Evolutionary conservation across 1,140 invertebrate genomes (phyloP).

Genomic region (Amphibalanus amphitrite): DNA sequence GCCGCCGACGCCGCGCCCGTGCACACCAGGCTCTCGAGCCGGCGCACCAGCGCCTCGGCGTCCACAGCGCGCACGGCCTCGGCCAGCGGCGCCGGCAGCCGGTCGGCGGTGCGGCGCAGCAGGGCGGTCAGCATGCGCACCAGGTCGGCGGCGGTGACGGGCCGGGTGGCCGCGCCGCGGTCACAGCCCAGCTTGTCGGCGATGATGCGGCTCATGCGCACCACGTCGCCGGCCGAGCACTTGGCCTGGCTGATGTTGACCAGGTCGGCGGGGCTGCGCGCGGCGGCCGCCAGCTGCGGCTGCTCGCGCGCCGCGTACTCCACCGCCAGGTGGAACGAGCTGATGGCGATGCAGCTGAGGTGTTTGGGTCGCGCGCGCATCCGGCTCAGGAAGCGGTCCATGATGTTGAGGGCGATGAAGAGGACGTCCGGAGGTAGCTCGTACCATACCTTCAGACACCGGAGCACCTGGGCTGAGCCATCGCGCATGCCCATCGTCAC

Average conservation of each 20-base stretch:
- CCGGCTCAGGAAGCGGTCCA: conserved; percentile 53
- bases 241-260: conserved; percentile 48
- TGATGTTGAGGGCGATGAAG: conserved; percentile 52
- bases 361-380: conserved; percentile 46
- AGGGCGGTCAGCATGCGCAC: conserved; percentile 39
- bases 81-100: conserved; percentile 47
- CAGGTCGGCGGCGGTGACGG: conserved; percentile 44
- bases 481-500: conserved; percentile 52
- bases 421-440: conserved; percentile 56
- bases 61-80: conserved; percentile 47
- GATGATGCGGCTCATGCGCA: conserved; percentile 52
- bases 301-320: conserved; percentile 27
- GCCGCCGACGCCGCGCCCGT: conserved; percentile 47
- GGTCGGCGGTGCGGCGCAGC: conserved; percentile 32
- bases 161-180: conserved; percentile 32
- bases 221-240: conserved; percentile 51
- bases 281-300: conserved; percentile 19
- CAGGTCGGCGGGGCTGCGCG: conserved; percentile 27
- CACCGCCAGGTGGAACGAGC: conserved; percentile 45
- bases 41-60: conserved; percentile 37
- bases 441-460: conserved; percentile 64
- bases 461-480: conserved; percentile 53
- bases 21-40: conserved; percentile 49
- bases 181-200: conserved; percentile 41
- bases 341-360: conserved; percentile 49